Evolutionary conservation across 2,888 invertebrate species (phyloP).

Genomic region (Hydroisotoma schaefferi): DNA sequence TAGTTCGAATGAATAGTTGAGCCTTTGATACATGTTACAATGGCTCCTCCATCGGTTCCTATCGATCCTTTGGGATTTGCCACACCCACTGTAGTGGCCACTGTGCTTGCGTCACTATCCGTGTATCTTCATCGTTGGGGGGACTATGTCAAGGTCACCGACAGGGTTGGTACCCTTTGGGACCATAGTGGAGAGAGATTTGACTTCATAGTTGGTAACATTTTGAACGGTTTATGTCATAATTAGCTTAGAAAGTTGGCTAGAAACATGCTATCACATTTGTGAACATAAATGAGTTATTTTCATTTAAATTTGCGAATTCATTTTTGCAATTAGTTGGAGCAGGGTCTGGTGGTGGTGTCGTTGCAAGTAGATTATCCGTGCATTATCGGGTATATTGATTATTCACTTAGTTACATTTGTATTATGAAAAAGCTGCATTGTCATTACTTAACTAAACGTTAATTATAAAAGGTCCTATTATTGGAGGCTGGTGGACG

Average conservation of each 20-base stretch:
- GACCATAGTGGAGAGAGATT: slow-evolving; percentile 35
- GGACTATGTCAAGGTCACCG: slow-evolving; percentile 37
- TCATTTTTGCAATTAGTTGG: slow-evolving; percentile 14
- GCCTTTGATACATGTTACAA: too few relatives aligned
- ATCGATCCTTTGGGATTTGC: slow-evolving; percentile 13
- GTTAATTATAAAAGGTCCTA: slow-evolving; percentile 20
- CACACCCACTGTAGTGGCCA: slow-evolving; percentile 24
- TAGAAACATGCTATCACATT: background rate
- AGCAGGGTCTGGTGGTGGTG: slow-evolving; percentile 30
- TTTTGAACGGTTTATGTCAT: slow-evolving; percentile 7
- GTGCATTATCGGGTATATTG: slow-evolving; percentile 12
- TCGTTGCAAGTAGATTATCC: slow-evolving; percentile 30
- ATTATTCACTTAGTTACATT: too few relatives aligned
- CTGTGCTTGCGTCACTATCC: slow-evolving; percentile 32
- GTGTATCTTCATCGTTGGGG: slow-evolving; percentile 36
- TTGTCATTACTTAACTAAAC: too few relatives aligned
- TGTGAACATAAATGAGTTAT: too few relatives aligned
- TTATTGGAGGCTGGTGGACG: slow-evolving; percentile 37
- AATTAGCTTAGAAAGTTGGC: background rate
- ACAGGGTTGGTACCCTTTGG: slow-evolving; percentile 34
- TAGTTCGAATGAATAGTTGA: too few relatives aligned
- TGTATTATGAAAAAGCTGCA: too few relatives aligned
- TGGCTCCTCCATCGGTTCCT: slow-evolving; percentile 1
- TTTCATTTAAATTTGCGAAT: background rate
- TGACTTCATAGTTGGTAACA: slow-evolving; percentile 39